A percentile compares a stretch with the other conserved stretches of the same genome.
These are phyloP conservation scores for Aegithalos caudatus DNA, from an alignment of 2,113 vertebrate species.

Conservation along the genomic window DNA sequence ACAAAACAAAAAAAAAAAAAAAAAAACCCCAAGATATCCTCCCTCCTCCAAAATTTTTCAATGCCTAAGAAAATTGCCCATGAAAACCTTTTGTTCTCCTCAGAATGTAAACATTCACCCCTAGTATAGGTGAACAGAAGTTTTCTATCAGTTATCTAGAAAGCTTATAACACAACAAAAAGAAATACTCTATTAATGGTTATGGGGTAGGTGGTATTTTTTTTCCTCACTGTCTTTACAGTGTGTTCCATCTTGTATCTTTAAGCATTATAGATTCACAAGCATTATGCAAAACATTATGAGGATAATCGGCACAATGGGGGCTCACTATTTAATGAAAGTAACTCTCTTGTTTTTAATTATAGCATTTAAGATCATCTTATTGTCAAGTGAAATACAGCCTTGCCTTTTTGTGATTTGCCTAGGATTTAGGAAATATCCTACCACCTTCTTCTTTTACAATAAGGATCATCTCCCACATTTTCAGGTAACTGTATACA, in stretches of 20 bases:
- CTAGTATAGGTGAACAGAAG: neutral
- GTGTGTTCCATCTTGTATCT: conserved; percentile 34
- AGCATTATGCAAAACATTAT: conserved; percentile 62
- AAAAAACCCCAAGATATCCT: neutral
- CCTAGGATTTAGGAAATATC: neutral
- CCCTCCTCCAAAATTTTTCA: neutral
- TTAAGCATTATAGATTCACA: conserved; percentile 68
- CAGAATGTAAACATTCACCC: neutral
- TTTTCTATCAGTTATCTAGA: neutral
- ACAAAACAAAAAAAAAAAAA: too few relatives aligned
- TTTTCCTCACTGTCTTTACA: neutral
- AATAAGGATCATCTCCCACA: neutral
- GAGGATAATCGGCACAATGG: conserved; percentile 64
- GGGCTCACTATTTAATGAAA: conserved; percentile 75
- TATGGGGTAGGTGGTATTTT: neutral
- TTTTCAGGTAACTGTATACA: neutral
- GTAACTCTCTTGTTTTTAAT: conserved; percentile 75
- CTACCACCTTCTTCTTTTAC: neutral
- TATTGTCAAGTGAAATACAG: conserved; percentile 64
- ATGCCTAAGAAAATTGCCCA: neutral
- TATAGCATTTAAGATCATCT: conserved; percentile 72
- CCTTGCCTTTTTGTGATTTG: neutral
- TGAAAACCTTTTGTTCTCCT: neutral
- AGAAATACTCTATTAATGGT: neutral
- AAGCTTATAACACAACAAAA: neutral